Conservation (phyloP, 2,888 invertebrate genomes). For the Petrolisthes manimaculis region DNA sequence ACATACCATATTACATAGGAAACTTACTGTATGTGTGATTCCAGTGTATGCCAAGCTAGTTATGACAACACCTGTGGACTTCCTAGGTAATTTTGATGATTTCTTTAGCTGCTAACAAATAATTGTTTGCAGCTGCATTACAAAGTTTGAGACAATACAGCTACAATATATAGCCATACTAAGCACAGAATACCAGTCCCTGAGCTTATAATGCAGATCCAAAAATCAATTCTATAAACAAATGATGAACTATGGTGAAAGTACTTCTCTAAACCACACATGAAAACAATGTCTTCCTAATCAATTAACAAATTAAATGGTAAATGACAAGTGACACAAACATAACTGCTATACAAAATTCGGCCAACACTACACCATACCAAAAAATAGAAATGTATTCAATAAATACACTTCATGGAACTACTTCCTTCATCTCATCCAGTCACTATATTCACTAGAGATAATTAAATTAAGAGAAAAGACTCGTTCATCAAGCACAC, state of each 20-base stretch:
- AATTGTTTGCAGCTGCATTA: neutral
- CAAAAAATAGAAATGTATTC: too few relatives aligned
- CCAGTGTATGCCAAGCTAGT: conserved; percentile 2
- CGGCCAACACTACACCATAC: too few relatives aligned
- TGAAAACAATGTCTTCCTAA: too few relatives aligned
- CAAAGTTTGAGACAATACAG: neutral
- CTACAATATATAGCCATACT: neutral
- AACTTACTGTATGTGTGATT: neutral
- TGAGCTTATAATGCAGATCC: neutral
- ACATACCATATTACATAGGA: neutral
- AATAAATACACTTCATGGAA: too few relatives aligned
- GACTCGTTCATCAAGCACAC: neutral
- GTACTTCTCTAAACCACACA: too few relatives aligned
- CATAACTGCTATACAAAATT: too few relatives aligned
- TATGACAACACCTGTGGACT: neutral
- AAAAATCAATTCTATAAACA: too few relatives aligned
- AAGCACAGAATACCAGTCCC: neutral
- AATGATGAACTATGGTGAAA: too few relatives aligned
- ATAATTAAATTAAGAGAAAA: neutral
- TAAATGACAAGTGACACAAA: too few relatives aligned
- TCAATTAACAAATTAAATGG: too few relatives aligned
- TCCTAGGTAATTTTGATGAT: neutral
- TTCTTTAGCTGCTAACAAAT: conserved; percentile 8
- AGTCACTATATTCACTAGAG: too few relatives aligned
- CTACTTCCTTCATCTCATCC: too few relatives aligned